Evolutionary conservation across 1,140 invertebrate genomes (phyloP), one percentile per base, ranked within the genome.

Genomic region (Ceratosolen solmsi): DNA sequence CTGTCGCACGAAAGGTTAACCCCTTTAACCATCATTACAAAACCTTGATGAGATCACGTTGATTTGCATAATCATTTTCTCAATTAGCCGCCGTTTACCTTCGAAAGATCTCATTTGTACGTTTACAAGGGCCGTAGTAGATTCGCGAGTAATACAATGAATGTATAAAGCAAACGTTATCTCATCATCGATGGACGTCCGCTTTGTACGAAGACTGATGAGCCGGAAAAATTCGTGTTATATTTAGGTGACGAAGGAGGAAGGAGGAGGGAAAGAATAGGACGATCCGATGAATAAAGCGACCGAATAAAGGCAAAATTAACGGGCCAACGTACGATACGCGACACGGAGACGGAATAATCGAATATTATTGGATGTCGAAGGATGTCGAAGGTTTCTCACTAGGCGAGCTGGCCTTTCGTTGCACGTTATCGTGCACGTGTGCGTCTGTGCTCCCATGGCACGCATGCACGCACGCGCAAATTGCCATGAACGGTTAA

Each of bases 191-290:
- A 84, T 80, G 86, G 82, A 83, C 75, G 85, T 86, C 78, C 84
- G 82, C 74, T 27, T 33, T 78, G 70, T 81, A 80, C 80, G 82
- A 88, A 88, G 87, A 88, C 87, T 88, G 87, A 88, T 85, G 86
- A 80, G 84, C 63, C 80, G 81, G 71, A 83, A 82, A 78, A 83
- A 72, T n/a, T 83, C 71, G 63, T 70, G 82, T 46, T n/a, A 79
- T 56, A 65, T 51, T 72, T 78, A 75, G 38, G 56, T 65, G 36
- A 65, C 58, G 38, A 68, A 51, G 60, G 41, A 58, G 25, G 41
- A 36, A 49, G 17, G 33, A 22, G 41, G 75, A 80, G 63, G 49
- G 33, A 30, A n/a, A n/a, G n/a, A n/a, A n/a, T n/a, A n/a, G n/a
- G n/a, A n/a, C n/a, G n/a, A n/a, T n/a, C n/a, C n/a, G n/a, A n/a